Evolutionary conservation across 2,797 vertebrate species (phyloP).

Genomic region (Malurus leucopterus): DNA sequence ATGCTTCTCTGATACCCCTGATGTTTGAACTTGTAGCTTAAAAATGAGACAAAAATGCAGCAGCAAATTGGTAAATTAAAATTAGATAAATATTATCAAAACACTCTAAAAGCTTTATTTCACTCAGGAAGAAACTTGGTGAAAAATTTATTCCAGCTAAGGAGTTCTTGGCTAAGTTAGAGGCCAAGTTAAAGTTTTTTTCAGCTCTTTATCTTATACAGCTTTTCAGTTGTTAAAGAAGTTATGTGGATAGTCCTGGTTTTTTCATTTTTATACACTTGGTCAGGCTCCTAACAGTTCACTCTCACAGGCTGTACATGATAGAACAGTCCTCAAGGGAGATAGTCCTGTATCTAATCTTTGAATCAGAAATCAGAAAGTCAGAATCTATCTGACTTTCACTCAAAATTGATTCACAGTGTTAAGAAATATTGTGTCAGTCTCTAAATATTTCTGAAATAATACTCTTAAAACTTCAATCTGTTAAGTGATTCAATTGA

Average conservation of each 20-base stretch:
- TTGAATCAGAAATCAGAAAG: no score
- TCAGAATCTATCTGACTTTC: no score
- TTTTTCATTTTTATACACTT: background rate
- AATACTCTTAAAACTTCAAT: background rate
- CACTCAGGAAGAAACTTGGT: background rate
- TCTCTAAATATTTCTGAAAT: conserved; percentile 9
- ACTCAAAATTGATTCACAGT: background rate
- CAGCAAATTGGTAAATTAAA: conserved; percentile 12
- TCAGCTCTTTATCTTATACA: conserved; percentile 11
- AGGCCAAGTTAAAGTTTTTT: background rate
- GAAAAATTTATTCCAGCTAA: conserved; percentile 29
- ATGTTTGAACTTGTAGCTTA: background rate
- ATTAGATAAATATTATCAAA: conserved; percentile 45
- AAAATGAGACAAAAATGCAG: conserved; percentile 34
- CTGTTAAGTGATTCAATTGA: background rate
- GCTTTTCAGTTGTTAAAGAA: background rate
- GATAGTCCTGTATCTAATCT: background rate
- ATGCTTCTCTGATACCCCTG: background rate
- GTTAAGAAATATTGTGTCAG: background rate
- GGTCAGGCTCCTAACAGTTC: background rate
- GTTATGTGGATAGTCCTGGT: background rate
- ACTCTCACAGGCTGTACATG: background rate
- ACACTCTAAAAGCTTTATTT: conserved; percentile 26
- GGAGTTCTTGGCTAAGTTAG: conserved; percentile 47
- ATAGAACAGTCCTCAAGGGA: background rate